Evolutionary conservation across 2,113 vertebrate species (phyloP).

Genomic region (Zosterops japonicus): DNA sequence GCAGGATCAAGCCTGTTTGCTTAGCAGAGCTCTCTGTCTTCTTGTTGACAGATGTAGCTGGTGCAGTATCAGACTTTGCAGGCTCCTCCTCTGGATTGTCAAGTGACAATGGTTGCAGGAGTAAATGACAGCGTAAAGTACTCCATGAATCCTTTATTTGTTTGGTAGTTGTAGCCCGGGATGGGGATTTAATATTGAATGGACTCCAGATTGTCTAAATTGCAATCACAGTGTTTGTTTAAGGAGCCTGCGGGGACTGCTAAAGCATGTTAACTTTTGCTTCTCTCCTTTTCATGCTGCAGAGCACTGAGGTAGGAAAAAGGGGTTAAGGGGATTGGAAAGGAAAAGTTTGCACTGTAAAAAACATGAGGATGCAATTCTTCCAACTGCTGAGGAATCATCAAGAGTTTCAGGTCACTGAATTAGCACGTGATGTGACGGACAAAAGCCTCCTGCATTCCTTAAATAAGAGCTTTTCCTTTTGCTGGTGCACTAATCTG

Average conservation of each 20-base stretch:
- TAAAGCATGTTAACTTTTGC: slow-evolving; percentile 75
- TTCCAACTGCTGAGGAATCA: slow-evolving; percentile 48
- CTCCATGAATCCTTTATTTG: slow-evolving; percentile 72
- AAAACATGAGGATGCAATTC: slow-evolving; percentile 54
- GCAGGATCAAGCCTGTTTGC: slow-evolving; percentile 70
- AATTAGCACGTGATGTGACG: slow-evolving; percentile 29
- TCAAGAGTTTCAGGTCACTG: slow-evolving; percentile 49
- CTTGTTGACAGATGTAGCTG: slow-evolving; percentile 77
- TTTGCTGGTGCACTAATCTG: slow-evolving; percentile 18
- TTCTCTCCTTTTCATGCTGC: slow-evolving; percentile 62
- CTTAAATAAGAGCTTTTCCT: slow-evolving; percentile 62
- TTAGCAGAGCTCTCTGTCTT: slow-evolving; percentile 55
- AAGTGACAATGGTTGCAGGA: slow-evolving; percentile 31
- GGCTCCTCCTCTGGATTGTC: slow-evolving; percentile 61
- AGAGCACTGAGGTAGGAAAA: slow-evolving; percentile 50
- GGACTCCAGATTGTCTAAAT: slow-evolving; percentile 77
- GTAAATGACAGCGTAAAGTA: slow-evolving; percentile 64
- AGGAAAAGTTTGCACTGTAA: slow-evolving; percentile 45
- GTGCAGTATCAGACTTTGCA: slow-evolving; percentile 54
- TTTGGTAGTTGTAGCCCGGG: slow-evolving; percentile 64
- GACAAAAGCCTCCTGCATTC: slow-evolving; percentile 51
- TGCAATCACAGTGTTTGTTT: slow-evolving; percentile 73
- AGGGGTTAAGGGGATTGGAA: background rate
- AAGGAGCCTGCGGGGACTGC: slow-evolving; percentile 66
- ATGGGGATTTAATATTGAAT: slow-evolving; percentile 72